Base-by-base conservation (phyloP, 2,888 invertebrate genomes). In the Busseola fusca region DNA sequence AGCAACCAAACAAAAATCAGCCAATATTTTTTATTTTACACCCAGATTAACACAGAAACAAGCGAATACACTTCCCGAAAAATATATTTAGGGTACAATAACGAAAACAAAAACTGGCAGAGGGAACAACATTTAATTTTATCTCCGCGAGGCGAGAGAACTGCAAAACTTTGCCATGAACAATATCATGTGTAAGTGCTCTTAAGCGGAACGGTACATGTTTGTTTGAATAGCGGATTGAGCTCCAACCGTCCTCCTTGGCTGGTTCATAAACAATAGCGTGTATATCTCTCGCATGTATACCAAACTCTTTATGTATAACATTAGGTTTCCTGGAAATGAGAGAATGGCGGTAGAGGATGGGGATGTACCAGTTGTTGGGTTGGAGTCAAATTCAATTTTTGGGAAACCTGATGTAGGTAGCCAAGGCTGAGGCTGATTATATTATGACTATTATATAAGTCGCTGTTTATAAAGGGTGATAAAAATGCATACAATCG, bases 191-290 rank as follows among this genome's bases (percentile, higher is more conserved):
- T 85, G 84, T 80, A 79, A 81, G 83, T 84, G 84, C 84, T 81
- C 85, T 89, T 86, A 86, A 86, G 81, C 84, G 85, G 84, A 84
- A 84, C 84, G 76, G 84, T 89, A 89, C 89, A 88, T 87, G 89
- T 90, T 90, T 92, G 92, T 93, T 92, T 91, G 90, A 87, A 89
- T 88, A 90, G 89, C 82, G 90, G 89, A 93, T 92, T 89, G 92
- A 91, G 91, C 88, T 89, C 86, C 89, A 88, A 91, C 89, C 89
- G 77, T 87, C 86, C 85, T 87, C 88, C 86, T 83, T 85, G 86
- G 83, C 83, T 83, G 86, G 84, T 87, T 87, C 87, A 88, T 91
- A 91, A 90, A 91, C 91, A 91, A 92, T 89, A 86, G 87, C 86
- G 85, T 86, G 85, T 87, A 83, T 73, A 71, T 71, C 64, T 69